Evolutionary conservation across 2,113 vertebrate species (phyloP), one percentile per base, ranked within the genome.

Genomic region (Pristiophorus japonicus): DNA sequence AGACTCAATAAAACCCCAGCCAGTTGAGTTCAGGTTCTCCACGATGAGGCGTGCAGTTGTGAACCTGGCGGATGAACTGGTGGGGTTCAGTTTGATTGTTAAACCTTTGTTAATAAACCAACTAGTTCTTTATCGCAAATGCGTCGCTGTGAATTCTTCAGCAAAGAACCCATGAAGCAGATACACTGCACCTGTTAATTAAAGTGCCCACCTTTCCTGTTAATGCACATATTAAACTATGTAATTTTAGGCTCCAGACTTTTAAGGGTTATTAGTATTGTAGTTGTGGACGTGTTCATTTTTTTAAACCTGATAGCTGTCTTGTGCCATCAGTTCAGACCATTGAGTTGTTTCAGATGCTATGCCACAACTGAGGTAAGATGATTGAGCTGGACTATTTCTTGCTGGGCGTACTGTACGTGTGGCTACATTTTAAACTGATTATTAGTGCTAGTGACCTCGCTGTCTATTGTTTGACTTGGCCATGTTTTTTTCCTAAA

Each of bases 181-280:
- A n/a, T n/a, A n/a, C n/a, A n/a, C n/a, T n/a, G n/a, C n/a, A n/a
- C n/a, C 7, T 59, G 51, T 90, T 90, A 59, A 59, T 65, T 65
- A 62, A 63, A 30, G 59, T 20, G 51, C 24, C 38, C 6, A 20
- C 20, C 8, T 93, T 93, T 94, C 22, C 65, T 94, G 92, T 94
- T 94, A 27, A 47, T 94, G 65, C 92, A 94, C 92, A 94, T 70
- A 94, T 94, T 70, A 70, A 94, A 70, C 93, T 14, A 27, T 70
- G 66, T 94, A 51, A 94, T 70, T 94, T 94, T 94, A 92, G 88
- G 88, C 88, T 65, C 88, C 63, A 92, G 55, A 62, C 92, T 94
- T 94, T 51, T 94, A 94, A 94, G 66, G 66, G 66, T 94, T 94
- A 70, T 67, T 94, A 42, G 92, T 67, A 94, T 94, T 65, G 91